These are phyloP conservation scores for Melipona bicolor DNA, from an alignment of 2,888 invertebrate genomes.

Conservation along the genomic window DNA sequence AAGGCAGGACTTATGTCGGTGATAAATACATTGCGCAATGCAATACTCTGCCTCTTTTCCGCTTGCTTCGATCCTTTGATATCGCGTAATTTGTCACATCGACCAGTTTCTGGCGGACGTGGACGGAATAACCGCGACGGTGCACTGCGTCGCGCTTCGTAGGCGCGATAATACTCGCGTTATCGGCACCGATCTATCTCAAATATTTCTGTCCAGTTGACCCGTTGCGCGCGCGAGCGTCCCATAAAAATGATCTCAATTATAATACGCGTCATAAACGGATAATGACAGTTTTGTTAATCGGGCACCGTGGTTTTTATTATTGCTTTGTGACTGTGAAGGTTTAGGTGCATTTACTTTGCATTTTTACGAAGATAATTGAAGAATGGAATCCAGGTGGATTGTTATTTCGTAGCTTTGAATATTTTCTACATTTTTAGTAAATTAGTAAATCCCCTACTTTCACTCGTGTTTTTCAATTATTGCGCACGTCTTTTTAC, in stretches of 20 bases:
- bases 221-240: not conserved
- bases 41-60: not conserved
- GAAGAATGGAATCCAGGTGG: too few species aligned
- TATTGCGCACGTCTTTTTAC: too few species aligned
- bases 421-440: too few species aligned
- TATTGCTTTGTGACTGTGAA: not conserved
- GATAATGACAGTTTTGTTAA: not conserved
- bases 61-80: conserved; percentile 44
- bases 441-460: too few species aligned
- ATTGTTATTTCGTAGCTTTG: too few species aligned
- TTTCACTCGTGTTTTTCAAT: too few species aligned
- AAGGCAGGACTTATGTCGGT: conserved; percentile 31
- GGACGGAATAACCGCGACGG: not conserved
- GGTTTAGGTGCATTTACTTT: too few species aligned
- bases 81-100: conserved; percentile 63
- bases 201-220: conserved; percentile 43
- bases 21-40: conserved; percentile 55
- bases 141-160: conserved; percentile 2
- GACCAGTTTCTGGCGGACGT: conserved; percentile 47
- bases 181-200: conserved; percentile 48
- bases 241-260: conserved; percentile 8
- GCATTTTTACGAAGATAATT: too few species aligned
- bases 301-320: not conserved
- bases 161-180: conserved; percentile 21
- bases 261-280: not conserved